Evolutionary conservation across 2,888 invertebrate species (phyloP), one percentile per base, ranked within the genome.

Genomic region (Drosophila helvetica): DNA sequence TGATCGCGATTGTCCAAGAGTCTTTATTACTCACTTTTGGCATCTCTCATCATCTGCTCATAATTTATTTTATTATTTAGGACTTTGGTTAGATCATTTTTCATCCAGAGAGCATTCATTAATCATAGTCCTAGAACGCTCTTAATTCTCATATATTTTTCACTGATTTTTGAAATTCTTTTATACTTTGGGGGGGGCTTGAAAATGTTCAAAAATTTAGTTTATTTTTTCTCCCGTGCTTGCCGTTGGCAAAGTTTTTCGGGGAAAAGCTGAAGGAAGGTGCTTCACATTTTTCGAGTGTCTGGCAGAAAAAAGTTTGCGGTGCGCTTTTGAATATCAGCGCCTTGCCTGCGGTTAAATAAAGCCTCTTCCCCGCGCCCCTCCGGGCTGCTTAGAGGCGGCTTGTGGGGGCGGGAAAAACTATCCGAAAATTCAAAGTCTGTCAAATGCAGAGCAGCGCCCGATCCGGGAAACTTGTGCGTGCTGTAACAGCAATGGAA

Each of bases 381-480:
- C 18, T 30, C 22, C 25, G 18, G n/a, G 9, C 25, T 19, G 71
- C 33, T 58, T 50, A 70, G 57, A 48, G 69, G 42, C 42, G 70
- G 4, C 15, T 48, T 46, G 42, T 46, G 22, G n/a, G 45, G 8
- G 25, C 1, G 8, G 8, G 19, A 27, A 25, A 18, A 42, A 50
- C 64, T 73, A 17, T n/a, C 50, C n/a, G 25, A 63, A 63, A 54
- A 73, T 74, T 54, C 50, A 73, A 74, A 68, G 61, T 53, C 73
- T 68, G 68, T 68, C 68, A 68, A 61, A 72, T 53, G 10, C 72
- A 71, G 43, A 47, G 42, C 30, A 25, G 10, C 62, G 6, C 6
- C 8, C 12, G 42, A 45, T 33, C 10, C 38, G 51, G 30, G 47
- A 70, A 68, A 71, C 53, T 71, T 68, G 1, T 22, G 38, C 33